Conservation (phyloP, 2,888 invertebrate species). For the Calameuta filiformis region DNA sequence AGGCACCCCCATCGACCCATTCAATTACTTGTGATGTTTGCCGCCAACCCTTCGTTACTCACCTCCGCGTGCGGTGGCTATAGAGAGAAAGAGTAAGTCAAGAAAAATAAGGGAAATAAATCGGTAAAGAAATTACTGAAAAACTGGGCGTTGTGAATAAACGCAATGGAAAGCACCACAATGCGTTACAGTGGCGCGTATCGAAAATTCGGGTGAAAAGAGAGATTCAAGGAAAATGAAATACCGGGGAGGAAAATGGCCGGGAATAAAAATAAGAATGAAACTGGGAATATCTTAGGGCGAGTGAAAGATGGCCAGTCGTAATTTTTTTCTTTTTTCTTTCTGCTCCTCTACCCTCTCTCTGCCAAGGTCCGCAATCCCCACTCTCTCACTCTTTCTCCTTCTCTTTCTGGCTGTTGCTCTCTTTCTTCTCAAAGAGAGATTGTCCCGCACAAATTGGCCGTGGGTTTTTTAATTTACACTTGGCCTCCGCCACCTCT, state of each 20-base stretch:
- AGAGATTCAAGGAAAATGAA: not conserved
- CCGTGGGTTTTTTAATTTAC: conserved; percentile 43
- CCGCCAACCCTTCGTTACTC: conserved; percentile 34
- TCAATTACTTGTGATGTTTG: conserved; percentile 59
- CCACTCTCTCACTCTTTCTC: conserved; percentile 1
- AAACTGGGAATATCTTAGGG: not conserved
- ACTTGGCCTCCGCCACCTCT: conserved; percentile 27
- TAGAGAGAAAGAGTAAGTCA: not conserved
- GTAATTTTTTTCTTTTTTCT: not conserved
- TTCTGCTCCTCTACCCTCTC: not conserved
- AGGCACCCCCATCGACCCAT: conserved; percentile 24
- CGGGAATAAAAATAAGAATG: not conserved
- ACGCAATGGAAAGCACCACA: not conserved
- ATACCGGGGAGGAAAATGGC: not conserved
- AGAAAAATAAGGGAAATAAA: not conserved
- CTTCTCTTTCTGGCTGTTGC: conserved; percentile 6
- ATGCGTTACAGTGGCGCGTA: not conserved
- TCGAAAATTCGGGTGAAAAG: not conserved
- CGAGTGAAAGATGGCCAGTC: conserved; percentile 41
- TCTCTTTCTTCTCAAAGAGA: conserved; percentile 20
- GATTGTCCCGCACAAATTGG: conserved; percentile 36
- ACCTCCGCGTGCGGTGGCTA: not conserved
- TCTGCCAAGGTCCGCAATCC: no score
- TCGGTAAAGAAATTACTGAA: not conserved
- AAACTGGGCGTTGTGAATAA: not conserved